phyloP scores from a whole-genome alignment of 2,888 invertebrate species.

The Isoperla grammatica region DNA sequence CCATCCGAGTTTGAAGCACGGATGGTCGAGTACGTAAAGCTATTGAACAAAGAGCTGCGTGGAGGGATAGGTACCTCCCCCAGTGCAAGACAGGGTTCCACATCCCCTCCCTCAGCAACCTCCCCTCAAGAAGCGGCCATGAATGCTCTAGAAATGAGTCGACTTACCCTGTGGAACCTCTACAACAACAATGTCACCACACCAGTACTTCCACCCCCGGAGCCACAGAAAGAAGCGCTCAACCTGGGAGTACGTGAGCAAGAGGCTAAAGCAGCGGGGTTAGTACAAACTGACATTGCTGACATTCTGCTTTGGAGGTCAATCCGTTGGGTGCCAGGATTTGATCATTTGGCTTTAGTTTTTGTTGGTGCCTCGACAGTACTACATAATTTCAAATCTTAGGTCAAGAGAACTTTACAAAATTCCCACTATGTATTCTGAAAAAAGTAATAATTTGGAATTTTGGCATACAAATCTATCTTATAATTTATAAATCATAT shows the following conservation, averaged over 20 bases:
- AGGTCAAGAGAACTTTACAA: too few species aligned
- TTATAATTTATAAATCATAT: too few species aligned
- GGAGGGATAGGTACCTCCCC: constrained; percentile 42
- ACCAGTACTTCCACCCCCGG: constrained; percentile 45
- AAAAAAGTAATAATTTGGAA: too few species aligned
- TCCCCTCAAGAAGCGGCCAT: constrained; percentile 42
- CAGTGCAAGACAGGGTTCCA: constrained; percentile 22
- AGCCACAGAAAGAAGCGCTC: constrained; percentile 71
- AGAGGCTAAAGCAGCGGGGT: constrained; percentile 29
- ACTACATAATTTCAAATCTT: too few species aligned
- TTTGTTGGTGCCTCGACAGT: too few species aligned
- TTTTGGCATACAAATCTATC: too few species aligned
- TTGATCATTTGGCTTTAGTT: too few species aligned
- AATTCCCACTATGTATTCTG: too few species aligned
- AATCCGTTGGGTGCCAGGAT: too few species aligned
- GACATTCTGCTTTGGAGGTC: too few species aligned
- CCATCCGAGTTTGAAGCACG: constrained; percentile 69
- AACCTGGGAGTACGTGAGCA: constrained; percentile 56
- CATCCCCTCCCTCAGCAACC: constrained; percentile 31
- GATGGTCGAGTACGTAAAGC: constrained; percentile 73
- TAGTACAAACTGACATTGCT: constrained; percentile 43
- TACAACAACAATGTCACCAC: constrained; percentile 59
- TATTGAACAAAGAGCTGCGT: constrained; percentile 54
- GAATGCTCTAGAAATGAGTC: constrained; percentile 69
- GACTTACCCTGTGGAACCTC: constrained; percentile 75